A percentile compares a stretch with the other conserved stretches of the same genome.
Evolutionary conservation across 2,888 invertebrate species (phyloP).

Genomic region (Acleris literana): DNA sequence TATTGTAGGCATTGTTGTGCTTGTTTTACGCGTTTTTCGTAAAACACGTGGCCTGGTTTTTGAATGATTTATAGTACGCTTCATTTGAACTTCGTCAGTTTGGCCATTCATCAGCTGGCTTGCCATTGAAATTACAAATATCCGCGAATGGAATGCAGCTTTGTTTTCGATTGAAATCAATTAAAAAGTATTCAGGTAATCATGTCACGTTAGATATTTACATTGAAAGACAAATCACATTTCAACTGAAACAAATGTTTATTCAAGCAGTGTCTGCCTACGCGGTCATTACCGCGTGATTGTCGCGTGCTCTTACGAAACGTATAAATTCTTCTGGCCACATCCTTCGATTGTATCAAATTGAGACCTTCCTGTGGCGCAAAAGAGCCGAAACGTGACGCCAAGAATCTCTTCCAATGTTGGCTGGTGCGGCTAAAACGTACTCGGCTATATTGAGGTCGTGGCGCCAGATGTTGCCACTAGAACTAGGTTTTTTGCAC

Average conservation of each 20-base stretch:
- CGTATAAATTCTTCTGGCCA: slow-evolving; percentile 67
- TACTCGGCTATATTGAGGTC: slow-evolving; percentile 45
- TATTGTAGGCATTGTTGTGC: slow-evolving; percentile 27
- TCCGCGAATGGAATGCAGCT: slow-evolving; percentile 4
- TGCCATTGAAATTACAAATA: slow-evolving; percentile 9
- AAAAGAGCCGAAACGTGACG: slow-evolving; percentile 43
- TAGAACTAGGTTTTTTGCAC: slow-evolving; percentile 44
- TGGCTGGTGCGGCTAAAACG: slow-evolving; percentile 42
- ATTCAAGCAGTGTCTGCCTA: slow-evolving; percentile 68
- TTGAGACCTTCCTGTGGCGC: slow-evolving; percentile 64
- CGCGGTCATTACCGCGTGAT: slow-evolving; percentile 61
- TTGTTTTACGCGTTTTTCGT: slow-evolving; percentile 15
- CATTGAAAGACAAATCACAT: slow-evolving; percentile 55
- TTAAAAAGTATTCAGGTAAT: slow-evolving; percentile 26
- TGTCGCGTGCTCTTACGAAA: slow-evolving; percentile 47
- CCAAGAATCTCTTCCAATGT: slow-evolving; percentile 35
- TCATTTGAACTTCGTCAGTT: slow-evolving; percentile 24
- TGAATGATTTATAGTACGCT: slow-evolving; percentile 33
- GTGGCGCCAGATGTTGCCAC: slow-evolving; percentile 51
- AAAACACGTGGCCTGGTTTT: slow-evolving; percentile 42
- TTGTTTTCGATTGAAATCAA: slow-evolving; percentile 9
- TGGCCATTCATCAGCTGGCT: background rate
- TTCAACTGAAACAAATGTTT: slow-evolving; percentile 61
- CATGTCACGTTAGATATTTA: slow-evolving; percentile 11
- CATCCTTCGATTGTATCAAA: slow-evolving; percentile 77